phyloP scores from a whole-genome alignment of 2,888 invertebrate genomes.

The Strigamia maritima region DNA sequence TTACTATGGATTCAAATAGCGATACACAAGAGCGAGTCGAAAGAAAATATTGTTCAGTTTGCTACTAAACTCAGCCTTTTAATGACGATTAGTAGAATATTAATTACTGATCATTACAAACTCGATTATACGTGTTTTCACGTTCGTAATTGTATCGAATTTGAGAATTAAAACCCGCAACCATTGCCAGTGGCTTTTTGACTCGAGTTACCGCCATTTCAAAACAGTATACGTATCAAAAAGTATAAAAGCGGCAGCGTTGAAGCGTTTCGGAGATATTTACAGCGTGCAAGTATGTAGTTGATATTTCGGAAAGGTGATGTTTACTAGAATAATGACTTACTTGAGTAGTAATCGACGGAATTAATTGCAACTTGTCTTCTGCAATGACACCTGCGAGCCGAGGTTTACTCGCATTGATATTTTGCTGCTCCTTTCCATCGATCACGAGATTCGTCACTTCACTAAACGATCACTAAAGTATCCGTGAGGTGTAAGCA shows the following conservation, averaged over 20 bases:
- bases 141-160: background rate
- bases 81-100: background rate
- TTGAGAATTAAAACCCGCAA: conserved; percentile 24
- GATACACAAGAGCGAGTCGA: background rate
- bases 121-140: background rate
- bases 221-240: conserved; percentile 7
- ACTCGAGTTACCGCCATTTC: conserved; percentile 32
- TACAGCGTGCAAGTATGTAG: background rate
- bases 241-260: background rate
- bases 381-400: conserved; percentile 34
- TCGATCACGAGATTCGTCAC: conserved; percentile 11
- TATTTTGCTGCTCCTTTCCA: conserved; percentile 9
- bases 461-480: background rate
- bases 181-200: conserved; percentile 31
- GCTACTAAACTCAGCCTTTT: background rate
- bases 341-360: background rate
- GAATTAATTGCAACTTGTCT: conserved; percentile 22
- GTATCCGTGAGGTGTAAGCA: conserved; percentile 24
- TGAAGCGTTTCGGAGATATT: background rate
- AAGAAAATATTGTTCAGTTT: background rate
- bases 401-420: background rate
- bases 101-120: background rate
- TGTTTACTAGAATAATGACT: conserved; percentile 11
- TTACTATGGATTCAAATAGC: conserved; percentile 29
- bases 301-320: background rate